Percentiles rank a stretch among this genome's conserved stretches.
Conservation (phyloP, 1,140 invertebrate genomes). For the Mycetomoellerius zeteki region DNA sequence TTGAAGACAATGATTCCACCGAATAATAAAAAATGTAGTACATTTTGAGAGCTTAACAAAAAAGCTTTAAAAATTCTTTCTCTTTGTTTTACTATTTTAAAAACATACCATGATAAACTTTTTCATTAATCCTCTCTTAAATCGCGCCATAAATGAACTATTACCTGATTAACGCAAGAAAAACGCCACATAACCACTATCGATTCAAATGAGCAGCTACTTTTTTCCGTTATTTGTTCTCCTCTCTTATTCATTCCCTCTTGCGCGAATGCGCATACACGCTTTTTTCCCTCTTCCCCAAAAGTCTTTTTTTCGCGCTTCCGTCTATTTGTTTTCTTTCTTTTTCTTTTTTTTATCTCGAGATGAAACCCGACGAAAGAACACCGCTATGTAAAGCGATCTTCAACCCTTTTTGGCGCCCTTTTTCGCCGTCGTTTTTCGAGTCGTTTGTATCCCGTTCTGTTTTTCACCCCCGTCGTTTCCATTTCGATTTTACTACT, state of each 20-base stretch:
- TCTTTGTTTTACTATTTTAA: not conserved
- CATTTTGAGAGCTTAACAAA: not conserved
- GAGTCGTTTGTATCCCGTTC: slow-evolving; percentile 47
- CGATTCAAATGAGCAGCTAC: slow-evolving; percentile 82
- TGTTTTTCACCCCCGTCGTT: slow-evolving; percentile 54
- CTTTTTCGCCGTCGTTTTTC: slow-evolving; percentile 71
- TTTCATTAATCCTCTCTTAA: slow-evolving; percentile 24
- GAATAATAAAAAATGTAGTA: not conserved
- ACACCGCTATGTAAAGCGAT: slow-evolving; percentile 79
- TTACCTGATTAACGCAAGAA: slow-evolving; percentile 54
- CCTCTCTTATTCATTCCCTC: slow-evolving; percentile 63
- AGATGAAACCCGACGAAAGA: slow-evolving; percentile 60
- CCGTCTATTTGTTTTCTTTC: slow-evolving; percentile 82
- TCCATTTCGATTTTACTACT: slow-evolving; percentile 57
- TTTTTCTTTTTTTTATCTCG: slow-evolving; percentile 58
- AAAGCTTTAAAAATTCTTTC: slow-evolving; percentile 2
- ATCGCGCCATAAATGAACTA: slow-evolving; percentile 17
- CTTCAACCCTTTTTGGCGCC: slow-evolving; percentile 80
- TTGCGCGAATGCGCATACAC: slow-evolving; percentile 51
- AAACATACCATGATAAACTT: not conserved
- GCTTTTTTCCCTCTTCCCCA: slow-evolving; percentile 30
- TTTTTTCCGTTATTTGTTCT: slow-evolving; percentile 61
- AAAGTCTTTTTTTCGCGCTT: slow-evolving; percentile 80
- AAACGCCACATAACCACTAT: slow-evolving; percentile 67
- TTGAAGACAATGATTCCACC: not conserved